phyloP scores from a whole-genome alignment of 2,113 vertebrate species.

The Pristiophorus japonicus region DNA sequence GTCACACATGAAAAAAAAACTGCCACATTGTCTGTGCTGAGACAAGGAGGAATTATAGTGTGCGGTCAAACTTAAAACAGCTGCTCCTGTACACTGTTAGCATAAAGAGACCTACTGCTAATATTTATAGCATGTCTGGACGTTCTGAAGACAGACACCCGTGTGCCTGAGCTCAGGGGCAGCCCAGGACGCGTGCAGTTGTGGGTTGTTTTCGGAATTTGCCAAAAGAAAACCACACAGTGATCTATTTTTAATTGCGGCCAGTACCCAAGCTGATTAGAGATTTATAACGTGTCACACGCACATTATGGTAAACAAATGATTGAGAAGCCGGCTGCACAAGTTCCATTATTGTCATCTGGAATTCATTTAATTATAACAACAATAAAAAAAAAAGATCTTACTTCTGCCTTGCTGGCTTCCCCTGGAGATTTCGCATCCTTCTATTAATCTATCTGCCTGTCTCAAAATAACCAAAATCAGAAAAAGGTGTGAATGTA shows the following conservation, averaged over 20 bases:
- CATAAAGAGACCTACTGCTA: slow-evolving; percentile 43
- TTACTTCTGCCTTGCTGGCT: neutral
- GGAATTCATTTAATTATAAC: neutral
- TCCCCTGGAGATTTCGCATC: neutral
- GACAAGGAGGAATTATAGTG: slow-evolving; percentile 49
- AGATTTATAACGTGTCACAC: slow-evolving; percentile 38
- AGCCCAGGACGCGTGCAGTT: slow-evolving; percentile 17
- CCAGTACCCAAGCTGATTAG: slow-evolving; percentile 32
- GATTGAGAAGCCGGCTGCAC: neutral
- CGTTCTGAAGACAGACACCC: slow-evolving; percentile 36
- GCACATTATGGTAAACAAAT: slow-evolving; percentile 17
- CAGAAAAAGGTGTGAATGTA: neutral
- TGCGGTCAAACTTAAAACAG: slow-evolving; percentile 56
- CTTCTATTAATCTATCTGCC: neutral
- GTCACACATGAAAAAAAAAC: slow-evolving; percentile 43
- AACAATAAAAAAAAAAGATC: neutral
- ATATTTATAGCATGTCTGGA: slow-evolving; percentile 52
- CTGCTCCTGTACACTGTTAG: slow-evolving; percentile 46
- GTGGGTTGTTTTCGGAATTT: slow-evolving; percentile 10
- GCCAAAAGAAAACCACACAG: neutral
- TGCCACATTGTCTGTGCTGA: slow-evolving; percentile 44
- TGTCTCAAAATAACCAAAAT: neutral
- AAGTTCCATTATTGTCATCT: slow-evolving; percentile 15
- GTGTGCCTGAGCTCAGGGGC: neutral
- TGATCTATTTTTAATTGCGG: slow-evolving; percentile 34